Conservation (phyloP, 2,888 invertebrate species). For the Zaprionus obscuricornis region DNA sequence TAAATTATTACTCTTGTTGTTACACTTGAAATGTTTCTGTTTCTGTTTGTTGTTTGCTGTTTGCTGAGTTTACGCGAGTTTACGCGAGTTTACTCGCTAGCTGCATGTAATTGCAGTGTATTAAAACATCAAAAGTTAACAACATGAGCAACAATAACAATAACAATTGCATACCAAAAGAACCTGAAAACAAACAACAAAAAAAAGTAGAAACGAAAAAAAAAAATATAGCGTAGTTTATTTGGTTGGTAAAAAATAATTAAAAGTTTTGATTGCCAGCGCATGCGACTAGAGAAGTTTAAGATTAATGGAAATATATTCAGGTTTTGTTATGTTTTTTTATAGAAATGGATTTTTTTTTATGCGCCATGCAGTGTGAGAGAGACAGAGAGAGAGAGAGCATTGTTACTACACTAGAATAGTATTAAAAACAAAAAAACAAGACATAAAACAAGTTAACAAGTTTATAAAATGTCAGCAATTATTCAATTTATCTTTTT, state of each 20-base stretch:
- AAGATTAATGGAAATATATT: conserved; percentile 42
- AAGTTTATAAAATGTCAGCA: conserved; percentile 12
- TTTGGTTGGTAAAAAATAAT: conserved; percentile 58
- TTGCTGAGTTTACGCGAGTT: too few species aligned
- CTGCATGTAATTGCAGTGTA: conserved; percentile 58
- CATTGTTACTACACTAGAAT: too few species aligned
- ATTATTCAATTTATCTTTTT: conserved; percentile 12
- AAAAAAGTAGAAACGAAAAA: neutral
- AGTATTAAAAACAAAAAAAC: too few species aligned
- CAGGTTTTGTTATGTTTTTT: neutral
- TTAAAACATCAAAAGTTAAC: conserved; percentile 63
- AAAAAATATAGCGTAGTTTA: conserved; percentile 26
- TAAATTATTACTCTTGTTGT: conserved; percentile 40
- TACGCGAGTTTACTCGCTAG: conserved; percentile 5
- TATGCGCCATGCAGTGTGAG: neutral
- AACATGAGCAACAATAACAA: conserved; percentile 29
- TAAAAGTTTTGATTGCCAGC: conserved; percentile 63
- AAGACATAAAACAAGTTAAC: too few species aligned
- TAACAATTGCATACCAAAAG: conserved; percentile 9
- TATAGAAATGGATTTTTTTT: neutral
- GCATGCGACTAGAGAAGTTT: conserved; percentile 34
- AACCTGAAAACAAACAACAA: conserved; percentile 1
- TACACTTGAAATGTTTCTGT: conserved; percentile 38
- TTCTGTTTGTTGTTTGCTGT: conserved; percentile 11
- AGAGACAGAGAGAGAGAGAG: too few species aligned